Evolutionary conservation across 30 jellyfish, hydroid and myxozoan genomes (phyloP).

Genomic region (Mastigias papua): DNA sequence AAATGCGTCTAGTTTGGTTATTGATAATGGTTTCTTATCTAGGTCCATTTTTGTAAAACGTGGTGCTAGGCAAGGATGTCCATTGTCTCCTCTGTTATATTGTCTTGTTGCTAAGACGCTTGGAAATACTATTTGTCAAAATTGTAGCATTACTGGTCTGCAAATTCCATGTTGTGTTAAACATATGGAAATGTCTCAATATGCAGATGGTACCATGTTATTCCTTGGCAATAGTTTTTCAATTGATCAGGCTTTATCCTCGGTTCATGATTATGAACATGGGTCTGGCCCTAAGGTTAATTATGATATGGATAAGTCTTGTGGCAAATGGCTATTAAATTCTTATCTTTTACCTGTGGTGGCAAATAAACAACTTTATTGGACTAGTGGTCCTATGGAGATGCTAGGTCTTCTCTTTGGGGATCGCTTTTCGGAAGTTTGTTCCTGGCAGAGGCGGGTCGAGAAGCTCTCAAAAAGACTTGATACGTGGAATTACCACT

Average conservation of each 20-base stretch:
- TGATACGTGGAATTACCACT: not conserved
- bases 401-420: not conserved
- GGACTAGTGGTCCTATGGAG: not conserved
- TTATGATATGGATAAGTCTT: not conserved
- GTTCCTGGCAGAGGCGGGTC: not conserved
- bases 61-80: constrained; percentile 34
- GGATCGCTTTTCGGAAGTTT: not conserved
- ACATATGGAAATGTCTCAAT: not conserved
- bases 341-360: not conserved
- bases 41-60: not conserved
- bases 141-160: not conserved
- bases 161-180: not conserved
- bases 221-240: not conserved
- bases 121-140: not conserved
- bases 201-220: not conserved
- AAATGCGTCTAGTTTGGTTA: not conserved
- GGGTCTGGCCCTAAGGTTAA: not conserved
- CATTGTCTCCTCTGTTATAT: constrained; percentile 23
- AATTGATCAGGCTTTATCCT: not conserved
- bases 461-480: not conserved
- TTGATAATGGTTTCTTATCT: not conserved
- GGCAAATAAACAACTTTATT: not conserved
- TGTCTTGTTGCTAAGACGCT: not conserved
- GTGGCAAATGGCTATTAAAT: not conserved
- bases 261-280: not conserved